A percentile compares a stretch with the other conserved stretches of the same genome.
phyloP scores from a whole-genome alignment of 2,888 invertebrate genomes.

The Tolmerus cingulatus region DNA sequence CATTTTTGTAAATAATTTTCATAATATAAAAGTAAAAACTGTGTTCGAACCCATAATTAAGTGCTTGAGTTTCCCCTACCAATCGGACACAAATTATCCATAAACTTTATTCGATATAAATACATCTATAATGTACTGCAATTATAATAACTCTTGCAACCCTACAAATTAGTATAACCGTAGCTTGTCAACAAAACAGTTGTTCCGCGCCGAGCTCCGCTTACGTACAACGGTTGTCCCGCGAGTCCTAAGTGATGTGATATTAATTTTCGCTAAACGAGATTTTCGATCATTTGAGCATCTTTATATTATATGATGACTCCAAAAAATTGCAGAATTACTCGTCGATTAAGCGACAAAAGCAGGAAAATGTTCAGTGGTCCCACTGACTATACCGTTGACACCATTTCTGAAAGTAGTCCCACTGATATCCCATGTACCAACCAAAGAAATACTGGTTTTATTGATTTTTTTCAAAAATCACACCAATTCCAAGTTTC shows the following conservation, averaged over 20 bases:
- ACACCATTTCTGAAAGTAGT: slow-evolving; percentile 14
- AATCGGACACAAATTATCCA: neutral
- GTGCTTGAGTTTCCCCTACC: neutral
- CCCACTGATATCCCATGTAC: slow-evolving; percentile 43
- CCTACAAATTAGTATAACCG: neutral
- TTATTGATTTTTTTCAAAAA: slow-evolving; percentile 6
- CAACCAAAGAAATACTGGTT: neutral
- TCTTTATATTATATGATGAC: neutral
- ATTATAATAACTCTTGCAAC: neutral
- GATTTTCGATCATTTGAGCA: neutral
- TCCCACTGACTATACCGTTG: slow-evolving; percentile 34
- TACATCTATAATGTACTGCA: neutral
- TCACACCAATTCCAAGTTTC: neutral
- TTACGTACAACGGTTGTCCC: neutral
- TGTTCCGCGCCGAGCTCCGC: neutral
- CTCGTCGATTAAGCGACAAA: neutral
- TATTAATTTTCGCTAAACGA: neutral
- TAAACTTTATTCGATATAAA: neutral
- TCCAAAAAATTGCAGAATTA: neutral
- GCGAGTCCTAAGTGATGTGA: neutral
- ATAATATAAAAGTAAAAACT: neutral
- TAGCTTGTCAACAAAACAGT: neutral
- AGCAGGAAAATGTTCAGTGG: slow-evolving; percentile 31
- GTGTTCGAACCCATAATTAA: neutral
- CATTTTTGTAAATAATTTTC: no score